These are phyloP conservation scores for Lasioglossum lativentre DNA, from an alignment of 2,888 invertebrate genomes.

Conservation along the genomic window DNA sequence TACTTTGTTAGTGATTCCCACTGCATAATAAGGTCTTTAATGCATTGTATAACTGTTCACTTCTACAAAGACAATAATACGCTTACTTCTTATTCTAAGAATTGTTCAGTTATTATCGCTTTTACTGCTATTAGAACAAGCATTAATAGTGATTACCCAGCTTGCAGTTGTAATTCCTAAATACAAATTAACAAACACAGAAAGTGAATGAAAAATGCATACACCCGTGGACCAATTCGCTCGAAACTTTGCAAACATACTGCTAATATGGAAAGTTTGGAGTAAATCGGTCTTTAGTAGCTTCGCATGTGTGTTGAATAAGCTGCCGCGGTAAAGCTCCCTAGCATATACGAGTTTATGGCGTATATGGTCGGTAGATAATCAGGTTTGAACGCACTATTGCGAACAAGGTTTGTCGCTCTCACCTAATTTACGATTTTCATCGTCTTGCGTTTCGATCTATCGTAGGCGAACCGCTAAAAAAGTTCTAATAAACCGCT, in stretches of 20 bases:
- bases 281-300: neutral
- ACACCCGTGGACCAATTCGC: neutral
- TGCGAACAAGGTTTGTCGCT: neutral
- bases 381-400: neutral
- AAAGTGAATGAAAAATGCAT: neutral
- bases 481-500: neutral
- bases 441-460: neutral
- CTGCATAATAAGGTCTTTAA: neutral
- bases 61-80: neutral
- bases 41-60: neutral
- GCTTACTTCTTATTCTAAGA: neutral
- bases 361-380: neutral
- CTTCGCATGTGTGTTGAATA: neutral
- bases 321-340: neutral
- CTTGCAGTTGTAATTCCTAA: neutral
- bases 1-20: neutral
- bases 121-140: neutral
- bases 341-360: neutral
- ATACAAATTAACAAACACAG: neutral
- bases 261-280: neutral
- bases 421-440: neutral
- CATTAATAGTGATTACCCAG: neutral
- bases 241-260: neutral
- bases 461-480: neutral
- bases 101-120: neutral